These are phyloP conservation scores for Melanostoma scalare DNA, from an alignment of 2,888 invertebrate genomes.

Conservation along the genomic window DNA sequence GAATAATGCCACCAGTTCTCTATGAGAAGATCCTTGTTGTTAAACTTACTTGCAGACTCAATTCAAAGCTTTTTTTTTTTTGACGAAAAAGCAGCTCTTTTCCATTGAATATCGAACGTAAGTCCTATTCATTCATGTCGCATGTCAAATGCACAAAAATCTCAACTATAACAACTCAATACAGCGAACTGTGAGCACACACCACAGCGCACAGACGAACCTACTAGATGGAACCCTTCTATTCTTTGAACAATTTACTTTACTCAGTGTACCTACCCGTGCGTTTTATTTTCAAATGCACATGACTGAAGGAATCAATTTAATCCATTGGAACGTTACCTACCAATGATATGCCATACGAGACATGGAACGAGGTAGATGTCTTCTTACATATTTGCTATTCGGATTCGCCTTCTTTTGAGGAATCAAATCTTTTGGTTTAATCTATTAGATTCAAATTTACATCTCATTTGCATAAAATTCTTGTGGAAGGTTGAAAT, in stretches of 20 bases:
- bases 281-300: slow-evolving; percentile 40
- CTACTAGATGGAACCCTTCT: slow-evolving; percentile 22
- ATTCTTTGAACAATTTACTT: slow-evolving; percentile 61
- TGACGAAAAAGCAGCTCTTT: too few species aligned
- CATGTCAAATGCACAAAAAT: slow-evolving; percentile 20
- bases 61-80: too few species aligned
- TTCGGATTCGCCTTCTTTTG: slow-evolving; percentile 33
- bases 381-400: not conserved
- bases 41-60: too few species aligned
- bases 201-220: slow-evolving; percentile 12
- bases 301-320: slow-evolving; percentile 57
- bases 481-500: slow-evolving; percentile 56
- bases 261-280: slow-evolving; percentile 32
- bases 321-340: slow-evolving; percentile 22
- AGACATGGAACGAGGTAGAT: slow-evolving; percentile 24
- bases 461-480: slow-evolving; percentile 68
- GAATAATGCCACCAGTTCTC: too few species aligned
- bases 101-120: too few species aligned
- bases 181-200: not conserved
- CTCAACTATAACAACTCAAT: slow-evolving; percentile 11
- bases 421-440: slow-evolving; percentile 63
- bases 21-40: too few species aligned
- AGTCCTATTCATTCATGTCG: not conserved
- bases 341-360: not conserved
- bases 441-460: slow-evolving; percentile 68